These are phyloP conservation scores for Melipona bicolor DNA, from an alignment of 2,888 invertebrate species.

Conservation along the genomic window DNA sequence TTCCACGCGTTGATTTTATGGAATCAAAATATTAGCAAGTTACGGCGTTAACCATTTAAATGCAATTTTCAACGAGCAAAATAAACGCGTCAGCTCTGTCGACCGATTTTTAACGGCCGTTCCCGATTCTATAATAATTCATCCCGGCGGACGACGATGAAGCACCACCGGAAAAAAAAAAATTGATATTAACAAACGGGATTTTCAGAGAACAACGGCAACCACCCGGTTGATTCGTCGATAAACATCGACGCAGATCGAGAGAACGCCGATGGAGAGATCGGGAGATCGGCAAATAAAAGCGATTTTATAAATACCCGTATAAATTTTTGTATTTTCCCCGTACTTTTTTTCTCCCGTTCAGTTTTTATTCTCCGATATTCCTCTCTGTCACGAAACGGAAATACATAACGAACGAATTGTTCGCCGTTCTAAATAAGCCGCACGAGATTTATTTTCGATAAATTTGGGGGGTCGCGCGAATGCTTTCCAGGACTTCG, in stretches of 20 bases:
- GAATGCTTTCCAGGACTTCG: neutral
- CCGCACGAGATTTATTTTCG: conserved; percentile 14
- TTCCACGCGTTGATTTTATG: neutral
- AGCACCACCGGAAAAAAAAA: neutral
- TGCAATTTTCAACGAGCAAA: neutral
- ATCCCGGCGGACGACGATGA: too few relatives aligned
- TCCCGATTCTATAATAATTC: too few relatives aligned
- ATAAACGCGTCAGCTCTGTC: neutral
- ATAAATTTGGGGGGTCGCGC: neutral
- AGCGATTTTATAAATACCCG: too few relatives aligned
- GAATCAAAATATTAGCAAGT: neutral
- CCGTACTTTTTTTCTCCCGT: neutral
- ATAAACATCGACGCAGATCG: neutral
- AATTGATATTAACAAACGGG: neutral
- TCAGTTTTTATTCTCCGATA: neutral
- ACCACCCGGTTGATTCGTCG: neutral
- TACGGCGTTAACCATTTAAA: neutral
- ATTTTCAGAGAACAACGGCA: neutral
- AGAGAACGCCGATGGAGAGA: too few relatives aligned
- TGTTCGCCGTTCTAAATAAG: conserved; percentile 5
- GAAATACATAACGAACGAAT: too few relatives aligned
- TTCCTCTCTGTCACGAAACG: neutral
- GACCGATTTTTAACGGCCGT: too few relatives aligned
- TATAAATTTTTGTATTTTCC: neutral
- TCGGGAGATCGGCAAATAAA: too few relatives aligned